phyloP scores from a whole-genome alignment of 2,797 vertebrate genomes.

The Gymnoscopelus braueri region DNA sequence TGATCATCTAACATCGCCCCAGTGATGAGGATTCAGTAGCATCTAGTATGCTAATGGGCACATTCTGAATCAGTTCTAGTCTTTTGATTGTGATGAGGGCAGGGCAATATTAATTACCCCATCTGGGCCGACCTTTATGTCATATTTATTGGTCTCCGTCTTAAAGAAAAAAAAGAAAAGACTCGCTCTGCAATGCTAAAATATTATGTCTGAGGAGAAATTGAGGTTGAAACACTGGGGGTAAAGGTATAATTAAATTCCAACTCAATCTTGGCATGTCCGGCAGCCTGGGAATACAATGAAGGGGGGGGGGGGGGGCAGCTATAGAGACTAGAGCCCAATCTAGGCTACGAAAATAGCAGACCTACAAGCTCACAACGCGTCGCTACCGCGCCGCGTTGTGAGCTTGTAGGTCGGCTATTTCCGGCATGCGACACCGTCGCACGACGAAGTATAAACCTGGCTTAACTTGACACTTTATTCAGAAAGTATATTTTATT shows the following conservation, averaged over 20 bases:
- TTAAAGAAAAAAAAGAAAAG: background rate
- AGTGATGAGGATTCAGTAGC: conserved; percentile 46
- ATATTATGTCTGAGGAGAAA: conserved; percentile 62
- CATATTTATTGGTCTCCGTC: conserved; percentile 44
- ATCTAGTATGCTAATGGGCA: conserved; percentile 48
- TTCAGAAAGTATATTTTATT: background rate
- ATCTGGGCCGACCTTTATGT: conserved; percentile 45
- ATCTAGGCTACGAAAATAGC: too few relatives aligned
- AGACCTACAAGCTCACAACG: too few relatives aligned
- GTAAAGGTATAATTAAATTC: conserved; percentile 79
- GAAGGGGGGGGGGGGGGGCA: conserved; percentile 29
- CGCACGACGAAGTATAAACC: background rate
- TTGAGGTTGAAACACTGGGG: conserved; percentile 71
- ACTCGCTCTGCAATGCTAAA: conserved; percentile 45
- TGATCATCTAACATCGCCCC: conserved; percentile 45
- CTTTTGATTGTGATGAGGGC: conserved; percentile 52
- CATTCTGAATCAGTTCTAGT: conserved; percentile 15
- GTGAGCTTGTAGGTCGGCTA: too few relatives aligned
- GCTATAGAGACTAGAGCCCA: conserved; percentile 37
- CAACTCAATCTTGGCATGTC: conserved; percentile 68
- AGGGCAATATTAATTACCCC: conserved; percentile 65
- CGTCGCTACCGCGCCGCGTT: too few relatives aligned
- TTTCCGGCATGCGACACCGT: too few relatives aligned
- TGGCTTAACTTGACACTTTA: conserved; percentile 24
- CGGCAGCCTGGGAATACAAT: conserved; percentile 63